Base-by-base conservation (phyloP, 1,140 invertebrate genomes). In the Vanessa tameamea region DNA sequence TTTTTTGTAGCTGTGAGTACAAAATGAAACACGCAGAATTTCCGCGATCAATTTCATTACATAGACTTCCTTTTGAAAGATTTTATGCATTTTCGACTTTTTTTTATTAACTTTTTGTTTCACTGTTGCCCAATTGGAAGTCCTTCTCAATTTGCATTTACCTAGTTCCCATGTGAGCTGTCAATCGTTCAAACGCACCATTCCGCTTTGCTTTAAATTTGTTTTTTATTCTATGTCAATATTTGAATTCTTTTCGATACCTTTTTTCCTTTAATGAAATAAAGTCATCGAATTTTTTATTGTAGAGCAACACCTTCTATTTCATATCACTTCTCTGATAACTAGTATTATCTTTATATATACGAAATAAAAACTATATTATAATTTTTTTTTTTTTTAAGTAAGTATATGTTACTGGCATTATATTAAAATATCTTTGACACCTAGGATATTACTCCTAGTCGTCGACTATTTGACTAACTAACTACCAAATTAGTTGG, bases 121-220 rank as follows among this genome's bases (percentile, higher is more conserved):
- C 53, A 57, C 7, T 70, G 53, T 69, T 67, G n/a, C n/a, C 37
- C 53, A 53, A 72, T 55, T 55, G 64, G 37, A 51, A 72, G 69
- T 72, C 63, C 14, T 47, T 64, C 63, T 72, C 74, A 78, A 80
- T 85, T 85, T 79, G 79, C 82, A 81, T 84, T 20, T 67, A 53
- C 80, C 53, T 74, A 69, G 84, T 85, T 84, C 82, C 79, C 84
- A 84, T 80, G 84, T 78, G 82, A 81, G 68, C 77, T 78, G 79
- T 83, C 84, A 82, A 81, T 72, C 66, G 72, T 63, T 65, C 65
- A 31, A 73, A 76, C 79, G 65, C 31, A 72, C 70, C 64, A 65
- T 72, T 65, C 63, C 53, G 47, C 70, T 53, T 37, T 51, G 55
- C 51, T 72, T 53, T 26, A 48, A 48, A 20, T 20, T 67, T 53